Percentiles rank a stretch among this genome's conserved stretches.
Evolutionary conservation across 2,113 vertebrate genomes (phyloP).

Genomic region (Microtus oregoni): DNA sequence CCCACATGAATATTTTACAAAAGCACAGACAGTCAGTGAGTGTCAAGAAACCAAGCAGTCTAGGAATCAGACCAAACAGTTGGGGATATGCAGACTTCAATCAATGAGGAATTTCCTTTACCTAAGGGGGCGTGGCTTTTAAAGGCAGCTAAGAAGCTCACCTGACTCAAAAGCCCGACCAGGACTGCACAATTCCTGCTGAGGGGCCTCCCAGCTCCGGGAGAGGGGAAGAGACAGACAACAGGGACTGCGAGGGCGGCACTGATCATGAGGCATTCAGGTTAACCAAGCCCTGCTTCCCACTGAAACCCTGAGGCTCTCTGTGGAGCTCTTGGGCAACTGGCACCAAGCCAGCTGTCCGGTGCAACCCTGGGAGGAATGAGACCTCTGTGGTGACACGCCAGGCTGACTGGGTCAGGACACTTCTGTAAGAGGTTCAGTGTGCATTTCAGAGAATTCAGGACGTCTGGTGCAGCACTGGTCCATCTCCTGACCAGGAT

Average conservation of each 20-base stretch:
- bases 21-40: not conserved
- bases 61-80: not conserved
- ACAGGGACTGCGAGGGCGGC: not conserved
- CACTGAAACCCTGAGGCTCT: not conserved
- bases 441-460: no score
- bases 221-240: no score
- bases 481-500: fast-evolving
- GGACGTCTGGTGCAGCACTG: not conserved
- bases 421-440: not conserved
- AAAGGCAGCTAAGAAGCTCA: not conserved
- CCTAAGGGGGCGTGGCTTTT: conserved; percentile 5
- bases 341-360: not conserved
- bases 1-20: not conserved
- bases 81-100: not conserved
- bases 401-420: not conserved
- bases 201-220: not conserved
- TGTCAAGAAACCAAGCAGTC: not conserved
- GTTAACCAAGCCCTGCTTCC: not conserved
- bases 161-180: not conserved
- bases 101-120: not conserved
- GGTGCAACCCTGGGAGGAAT: fast-evolving
- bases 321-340: not conserved
- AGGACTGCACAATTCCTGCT: not conserved
- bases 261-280: not conserved
- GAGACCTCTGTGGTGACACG: fast-evolving